Evolutionary conservation across 2,113 vertebrate genomes (phyloP), one percentile per base, ranked within the genome.

Genomic region (Morone chrysops): DNA sequence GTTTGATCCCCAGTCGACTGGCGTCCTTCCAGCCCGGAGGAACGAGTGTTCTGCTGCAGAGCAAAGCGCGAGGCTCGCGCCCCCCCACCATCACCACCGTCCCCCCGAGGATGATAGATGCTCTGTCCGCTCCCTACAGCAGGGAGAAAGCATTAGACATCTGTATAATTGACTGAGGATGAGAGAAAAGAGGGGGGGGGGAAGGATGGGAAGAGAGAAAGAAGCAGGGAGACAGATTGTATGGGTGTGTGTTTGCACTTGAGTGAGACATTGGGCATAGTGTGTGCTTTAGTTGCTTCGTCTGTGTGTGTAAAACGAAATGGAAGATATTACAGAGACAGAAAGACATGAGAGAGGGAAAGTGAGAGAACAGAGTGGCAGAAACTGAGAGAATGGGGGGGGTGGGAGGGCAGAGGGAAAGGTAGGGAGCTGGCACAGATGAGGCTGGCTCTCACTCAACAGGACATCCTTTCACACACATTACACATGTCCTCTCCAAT

Each of bases 141-240:
- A 89, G 78, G 81, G 82, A 91, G 89, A 92, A 92, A 75, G 84
- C 87, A 90, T 94, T 92, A 94, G 91, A 95, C 94, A 95, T 94
- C 94, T 94, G 94, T 90, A 90, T 86, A 89, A 94, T 94, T 93
- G 94, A 95, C 91, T 92, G 83, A 94, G 90, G 92, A 94, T 91
- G 87, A 89, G 89, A 85, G 87, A 88, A 90, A 90, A 81, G 63
- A 71, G 54, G 63, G 7, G 12, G 54, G 63, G 7, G 8, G 17
- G 54, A 71, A 14, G 70, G 75, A 68, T 81, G 84, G 80, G 83
- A 85, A 79, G 56, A 81, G 70, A 31, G 60, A 72, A 54, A 65
- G 17, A 73, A 48, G 43, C 25, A 65, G 48, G 47, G 54, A 75
- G 76, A 81, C 81, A 87, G 84, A 92, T 89, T 90, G 90, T 43